Evolutionary conservation across 2,888 invertebrate genomes (phyloP).

Genomic region (Drosophila crucigera): DNA sequence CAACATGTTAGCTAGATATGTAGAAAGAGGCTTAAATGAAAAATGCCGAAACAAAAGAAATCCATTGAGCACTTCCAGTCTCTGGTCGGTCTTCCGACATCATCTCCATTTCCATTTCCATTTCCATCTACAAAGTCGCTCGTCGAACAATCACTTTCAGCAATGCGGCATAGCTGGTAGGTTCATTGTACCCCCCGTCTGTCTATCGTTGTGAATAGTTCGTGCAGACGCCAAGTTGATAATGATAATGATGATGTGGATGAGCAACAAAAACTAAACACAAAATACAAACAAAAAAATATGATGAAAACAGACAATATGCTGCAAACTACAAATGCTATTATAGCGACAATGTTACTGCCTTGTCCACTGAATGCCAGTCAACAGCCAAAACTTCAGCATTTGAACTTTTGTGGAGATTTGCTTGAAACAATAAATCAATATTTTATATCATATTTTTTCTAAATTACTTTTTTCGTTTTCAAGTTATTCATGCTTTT

Average conservation of each 20-base stretch:
- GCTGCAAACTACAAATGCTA: constrained; percentile 24
- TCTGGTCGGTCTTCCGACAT: constrained; percentile 9
- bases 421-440: neutral
- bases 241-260: constrained; percentile 48
- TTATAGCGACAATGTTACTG: constrained; percentile 37
- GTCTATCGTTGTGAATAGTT: constrained; percentile 38
- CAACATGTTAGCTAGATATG: constrained; percentile 36
- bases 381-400: constrained; percentile 21
- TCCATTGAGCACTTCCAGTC: constrained; percentile 28
- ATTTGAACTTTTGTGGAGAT: neutral
- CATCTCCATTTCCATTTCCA: constrained; percentile 29
- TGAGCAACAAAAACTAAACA: constrained; percentile 22
- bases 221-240: constrained; percentile 62
- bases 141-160: constrained; percentile 70
- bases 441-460: neutral
- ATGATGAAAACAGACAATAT: constrained; percentile 49
- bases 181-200: constrained; percentile 62
- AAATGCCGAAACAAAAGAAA: constrained; percentile 40
- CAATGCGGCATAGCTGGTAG: constrained; percentile 30
- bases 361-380: constrained; percentile 28
- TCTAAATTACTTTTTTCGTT: neutral
- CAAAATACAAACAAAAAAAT: constrained; percentile 14
- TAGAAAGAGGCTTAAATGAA: constrained; percentile 13
- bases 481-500: neutral
- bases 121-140: constrained; percentile 24